phyloP scores from a whole-genome alignment of 2,797 vertebrate species.

The Lateolabrax maculatus region DNA sequence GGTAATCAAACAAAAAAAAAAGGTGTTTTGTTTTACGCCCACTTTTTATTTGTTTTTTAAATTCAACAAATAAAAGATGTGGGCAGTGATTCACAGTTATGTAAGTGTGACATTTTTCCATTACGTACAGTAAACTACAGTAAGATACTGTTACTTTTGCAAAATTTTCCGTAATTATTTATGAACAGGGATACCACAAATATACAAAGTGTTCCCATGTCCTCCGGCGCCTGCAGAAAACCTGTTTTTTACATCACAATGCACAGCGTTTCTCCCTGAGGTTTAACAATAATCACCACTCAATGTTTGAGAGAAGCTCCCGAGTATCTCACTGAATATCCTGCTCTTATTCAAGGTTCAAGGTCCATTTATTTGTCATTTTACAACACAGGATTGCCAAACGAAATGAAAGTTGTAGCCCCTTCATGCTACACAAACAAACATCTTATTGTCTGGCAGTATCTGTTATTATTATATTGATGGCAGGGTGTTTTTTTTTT shows the following conservation, averaged over 20 bases:
- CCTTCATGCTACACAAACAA: no score
- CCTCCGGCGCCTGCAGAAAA: neutral
- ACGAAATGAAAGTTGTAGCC: no score
- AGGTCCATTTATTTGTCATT: no score
- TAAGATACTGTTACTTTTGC: neutral
- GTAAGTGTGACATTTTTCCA: neutral
- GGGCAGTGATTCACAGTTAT: neutral
- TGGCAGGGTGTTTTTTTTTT: neutral
- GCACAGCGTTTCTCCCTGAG: neutral
- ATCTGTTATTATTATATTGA: neutral
- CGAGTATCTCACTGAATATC: neutral
- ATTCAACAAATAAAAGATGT: neutral
- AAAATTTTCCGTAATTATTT: neutral
- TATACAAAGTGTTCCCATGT: neutral
- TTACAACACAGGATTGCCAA: no score
- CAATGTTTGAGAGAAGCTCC: neutral
- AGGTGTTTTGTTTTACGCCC: neutral
- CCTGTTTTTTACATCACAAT: neutral
- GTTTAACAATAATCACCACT: neutral
- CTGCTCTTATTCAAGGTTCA: no score
- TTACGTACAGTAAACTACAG: neutral
- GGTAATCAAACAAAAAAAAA: neutral
- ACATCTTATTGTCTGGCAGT: neutral
- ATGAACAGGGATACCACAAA: neutral
- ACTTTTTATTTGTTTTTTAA: neutral